Base-by-base conservation (phyloP, 2,888 invertebrate genomes). In the Meteorus cinctellus region DNA sequence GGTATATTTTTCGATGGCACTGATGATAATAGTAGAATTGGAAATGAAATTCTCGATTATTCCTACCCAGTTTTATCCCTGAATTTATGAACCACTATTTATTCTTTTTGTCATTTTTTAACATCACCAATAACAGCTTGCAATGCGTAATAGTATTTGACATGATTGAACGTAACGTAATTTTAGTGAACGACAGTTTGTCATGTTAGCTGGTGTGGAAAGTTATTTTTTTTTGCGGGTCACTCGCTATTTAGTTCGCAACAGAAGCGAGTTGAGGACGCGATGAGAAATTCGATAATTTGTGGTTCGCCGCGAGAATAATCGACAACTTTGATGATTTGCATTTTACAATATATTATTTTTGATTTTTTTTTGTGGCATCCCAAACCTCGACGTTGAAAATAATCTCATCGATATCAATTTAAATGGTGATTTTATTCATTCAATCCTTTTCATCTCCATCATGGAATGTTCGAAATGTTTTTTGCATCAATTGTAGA, bases 231-330 rank as follows among this genome's bases (percentile, higher is more conserved):
- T 66, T 55, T 55, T 55, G 34, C 66, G 66, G 73, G 73, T 73
- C 73, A 73, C 55, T 73, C 36, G 66, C 34, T 65, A 66, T 73
- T 66, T 65, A 65, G 72, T 72, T 72, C 51, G 19, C 65, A 24
- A n/a, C 29, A 41, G n/a, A 31, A 1, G 6, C 62, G 36, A n/a
- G 19, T 36, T 36, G 36, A 10, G 63, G 14, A 31, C 65, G 1
- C 19, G 24, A 10, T 19, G 19, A 55, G n/a, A 65, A 65, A 65
- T 65, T 65, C 65, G 19, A 65, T 65, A 65, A 65, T 65, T 65
- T 65, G 36, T 65, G 65, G 36, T 4, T 36, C 16, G 19, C 36
- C 65, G 36, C 24, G 36, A 36, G 19, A 24, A 36, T 65, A 41
- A 65, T 65, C 19, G 36, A 19, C 10, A 65, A 65, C 19, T 65